Evolutionary conservation across 2,113 vertebrate genomes (phyloP).

Genomic region (Perca flavescens): DNA sequence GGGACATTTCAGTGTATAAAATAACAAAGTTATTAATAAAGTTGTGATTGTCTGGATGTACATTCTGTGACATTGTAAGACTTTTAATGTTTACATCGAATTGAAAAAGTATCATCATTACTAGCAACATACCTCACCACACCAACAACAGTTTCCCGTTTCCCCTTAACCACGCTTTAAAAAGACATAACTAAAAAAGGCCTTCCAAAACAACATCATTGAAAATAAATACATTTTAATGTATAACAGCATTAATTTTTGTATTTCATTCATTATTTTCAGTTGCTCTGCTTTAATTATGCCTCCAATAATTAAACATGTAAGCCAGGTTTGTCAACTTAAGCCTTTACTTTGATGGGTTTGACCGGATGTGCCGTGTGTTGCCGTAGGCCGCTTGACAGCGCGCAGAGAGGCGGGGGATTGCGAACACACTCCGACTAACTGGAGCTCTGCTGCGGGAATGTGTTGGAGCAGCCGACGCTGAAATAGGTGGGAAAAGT

Average conservation of each 20-base stretch:
- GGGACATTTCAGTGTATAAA: too few relatives aligned
- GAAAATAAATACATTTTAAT: neutral
- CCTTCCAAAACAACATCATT: neutral
- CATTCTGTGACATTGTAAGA: neutral
- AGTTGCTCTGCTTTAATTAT: neutral
- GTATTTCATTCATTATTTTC: neutral
- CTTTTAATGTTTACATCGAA: neutral
- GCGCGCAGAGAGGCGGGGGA: slow-evolving; percentile 60
- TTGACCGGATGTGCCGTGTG: slow-evolving; percentile 14
- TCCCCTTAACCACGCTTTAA: neutral
- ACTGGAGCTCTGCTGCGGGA: slow-evolving; percentile 42
- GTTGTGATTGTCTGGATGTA: neutral
- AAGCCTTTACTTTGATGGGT: slow-evolving; percentile 41
- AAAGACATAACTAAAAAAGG: neutral
- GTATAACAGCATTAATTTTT: neutral
- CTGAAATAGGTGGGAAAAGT: slow-evolving; percentile 36
- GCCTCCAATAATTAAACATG: neutral
- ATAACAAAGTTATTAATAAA: too few relatives aligned
- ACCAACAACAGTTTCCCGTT: neutral
- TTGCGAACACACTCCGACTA: slow-evolving; percentile 44
- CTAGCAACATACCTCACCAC: neutral
- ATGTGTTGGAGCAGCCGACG: neutral
- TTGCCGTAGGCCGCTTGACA: neutral
- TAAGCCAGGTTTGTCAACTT: too few relatives aligned
- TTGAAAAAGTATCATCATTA: too few relatives aligned